Base-by-base conservation (phyloP, 1,140 invertebrate genomes). In the Harpegnathos saltator region DNA sequence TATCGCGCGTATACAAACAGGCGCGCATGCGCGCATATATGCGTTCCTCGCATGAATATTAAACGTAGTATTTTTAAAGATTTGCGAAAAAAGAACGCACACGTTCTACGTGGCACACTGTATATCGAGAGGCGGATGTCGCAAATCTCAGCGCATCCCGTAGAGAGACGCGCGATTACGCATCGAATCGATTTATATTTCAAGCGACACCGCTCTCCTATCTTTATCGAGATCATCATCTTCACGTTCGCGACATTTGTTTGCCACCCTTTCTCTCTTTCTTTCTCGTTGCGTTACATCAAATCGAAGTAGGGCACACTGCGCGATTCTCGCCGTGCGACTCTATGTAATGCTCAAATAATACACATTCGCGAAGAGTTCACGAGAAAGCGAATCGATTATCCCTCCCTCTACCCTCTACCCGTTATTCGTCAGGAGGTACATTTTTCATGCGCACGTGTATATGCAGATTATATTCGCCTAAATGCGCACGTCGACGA, bases 361-460 rank as follows among this genome's bases (percentile, higher is more conserved):
- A 80, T 48, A 26, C 69, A 59, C 24, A 69, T 50, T 75, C 24
- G 26, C n/a, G 54, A 1, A 14, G 12, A 80, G 19, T 58, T 7
- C n/a, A n/a, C n/a, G n/a, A n/a, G n/a, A n/a, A n/a, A 62, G 63
- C 33, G 44, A 78, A 78, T 78, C 65, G 33, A 58, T 78, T 58
- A 44, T 22, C 15, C n/a, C n/a, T n/a, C n/a, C n/a, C n/a, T n/a
- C n/a, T n/a, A n/a, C n/a, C n/a, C n/a, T n/a, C n/a, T n/a, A n/a
- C n/a, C n/a, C n/a, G n/a, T n/a, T n/a, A n/a, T n/a, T n/a, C n/a
- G n/a, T n/a, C n/a, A n/a, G n/a, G 9, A 29, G 14, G 22, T n/a
- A 2, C 48, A 59, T 71, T 80, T 80, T 80, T 80, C 65, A 52
- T 80, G n/a, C 22, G 17, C 29, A 33, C 38, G 54, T 58, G 56